phyloP scores from a whole-genome alignment of 2,888 invertebrate genomes.

The Orchestes rusci region DNA sequence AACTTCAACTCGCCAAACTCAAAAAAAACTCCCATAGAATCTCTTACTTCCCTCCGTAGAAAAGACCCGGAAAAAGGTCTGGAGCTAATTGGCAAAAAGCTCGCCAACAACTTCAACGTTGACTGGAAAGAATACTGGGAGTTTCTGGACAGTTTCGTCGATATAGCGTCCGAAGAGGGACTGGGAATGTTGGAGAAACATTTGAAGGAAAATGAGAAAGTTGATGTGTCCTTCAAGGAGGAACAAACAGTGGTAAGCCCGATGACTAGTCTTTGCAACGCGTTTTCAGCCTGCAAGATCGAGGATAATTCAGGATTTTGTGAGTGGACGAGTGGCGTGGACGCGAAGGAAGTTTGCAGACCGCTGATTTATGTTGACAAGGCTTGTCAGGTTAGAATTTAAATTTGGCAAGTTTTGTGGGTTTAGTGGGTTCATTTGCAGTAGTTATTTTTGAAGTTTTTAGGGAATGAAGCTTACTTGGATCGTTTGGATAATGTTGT shows the following conservation, averaged over 20 bases:
- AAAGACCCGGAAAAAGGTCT: conserved; percentile 79
- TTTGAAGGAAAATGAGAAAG: conserved; percentile 41
- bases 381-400: conserved; percentile 48
- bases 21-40: conserved; percentile 14
- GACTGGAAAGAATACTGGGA: conserved; percentile 93
- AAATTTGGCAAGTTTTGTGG: not conserved
- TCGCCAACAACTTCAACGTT: conserved; percentile 65
- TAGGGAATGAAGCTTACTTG: not conserved
- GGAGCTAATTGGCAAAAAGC: conserved; percentile 71
- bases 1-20: conserved; percentile 26
- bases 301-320: conserved; percentile 34
- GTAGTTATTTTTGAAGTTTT: not conserved
- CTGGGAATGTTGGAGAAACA: conserved; percentile 67
- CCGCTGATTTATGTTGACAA: conserved; percentile 54
- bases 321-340: conserved; percentile 17
- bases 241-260: conserved; percentile 43
- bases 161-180: conserved; percentile 69
- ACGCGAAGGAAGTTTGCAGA: conserved; percentile 29
- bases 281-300: conserved; percentile 51
- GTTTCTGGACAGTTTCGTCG: conserved; percentile 74
- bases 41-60: conserved; percentile 32
- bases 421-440: no score
- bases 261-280: conserved; percentile 53
- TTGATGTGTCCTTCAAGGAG: conserved; percentile 2
- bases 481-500: not conserved